Evolutionary conservation across 1,140 invertebrate species (phyloP).

Genomic region (Octopus bimaculoides): DNA sequence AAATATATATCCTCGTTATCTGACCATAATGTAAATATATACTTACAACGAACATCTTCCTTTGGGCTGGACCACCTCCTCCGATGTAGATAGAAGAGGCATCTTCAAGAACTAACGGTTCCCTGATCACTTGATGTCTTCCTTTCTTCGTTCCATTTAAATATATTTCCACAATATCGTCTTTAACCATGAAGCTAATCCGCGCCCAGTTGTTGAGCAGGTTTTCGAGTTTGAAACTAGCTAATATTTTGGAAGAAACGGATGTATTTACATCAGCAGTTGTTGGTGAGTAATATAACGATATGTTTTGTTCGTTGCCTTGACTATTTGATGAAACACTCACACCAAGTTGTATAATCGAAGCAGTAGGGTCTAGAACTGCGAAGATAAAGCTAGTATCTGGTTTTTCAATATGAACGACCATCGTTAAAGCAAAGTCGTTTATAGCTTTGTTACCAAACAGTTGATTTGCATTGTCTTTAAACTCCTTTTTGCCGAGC

Average conservation of each 20-base stretch:
- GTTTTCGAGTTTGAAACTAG: conserved; percentile 29
- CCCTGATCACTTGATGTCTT: background rate
- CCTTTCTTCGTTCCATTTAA: conserved; percentile 26
- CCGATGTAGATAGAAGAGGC: conserved; percentile 30
- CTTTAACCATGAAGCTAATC: conserved; percentile 28
- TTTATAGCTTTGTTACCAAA: conserved; percentile 27
- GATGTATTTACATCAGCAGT: conserved; percentile 17
- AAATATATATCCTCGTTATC: no score
- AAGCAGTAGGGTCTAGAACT: conserved; percentile 35
- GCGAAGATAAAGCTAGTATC: conserved; percentile 35
- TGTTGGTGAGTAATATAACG: conserved; percentile 32
- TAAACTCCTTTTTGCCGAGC: conserved; percentile 24
- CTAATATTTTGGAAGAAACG: conserved; percentile 20
- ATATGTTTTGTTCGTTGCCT: conserved; percentile 18
- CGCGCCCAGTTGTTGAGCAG: conserved; percentile 30
- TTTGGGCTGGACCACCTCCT: conserved; percentile 26
- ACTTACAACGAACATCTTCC: conserved; percentile 28
- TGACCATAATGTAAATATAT: background rate
- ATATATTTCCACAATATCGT: conserved; percentile 26
- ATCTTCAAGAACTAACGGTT: conserved; percentile 25
- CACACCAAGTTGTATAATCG: conserved; percentile 35
- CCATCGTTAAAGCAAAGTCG: conserved; percentile 33
- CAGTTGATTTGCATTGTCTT: conserved; percentile 21
- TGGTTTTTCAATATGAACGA: conserved; percentile 19
- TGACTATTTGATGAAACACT: conserved; percentile 16